These are phyloP conservation scores for Abrostola triplasia DNA, from an alignment of 2,888 invertebrate species.

Conservation along the genomic window DNA sequence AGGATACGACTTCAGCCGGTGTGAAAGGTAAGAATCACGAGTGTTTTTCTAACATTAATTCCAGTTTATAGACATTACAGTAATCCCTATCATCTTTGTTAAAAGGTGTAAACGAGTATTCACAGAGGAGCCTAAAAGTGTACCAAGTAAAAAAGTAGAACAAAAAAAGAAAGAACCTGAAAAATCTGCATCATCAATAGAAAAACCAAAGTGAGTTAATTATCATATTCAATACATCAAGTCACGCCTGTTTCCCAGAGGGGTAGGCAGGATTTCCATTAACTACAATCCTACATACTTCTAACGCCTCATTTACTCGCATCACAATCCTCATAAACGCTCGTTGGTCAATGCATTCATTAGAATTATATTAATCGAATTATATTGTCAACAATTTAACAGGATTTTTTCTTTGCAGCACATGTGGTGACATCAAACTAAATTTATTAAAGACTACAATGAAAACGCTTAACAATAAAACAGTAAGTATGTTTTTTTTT, in stretches of 20 bases:
- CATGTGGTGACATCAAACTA: constrained; percentile 81
- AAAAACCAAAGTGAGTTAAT: constrained; percentile 75
- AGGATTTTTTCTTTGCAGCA: constrained; percentile 60
- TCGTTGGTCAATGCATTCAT: constrained; percentile 14
- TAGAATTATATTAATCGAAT: not conserved
- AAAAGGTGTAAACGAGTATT: constrained; percentile 91
- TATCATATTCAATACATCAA: constrained; percentile 1
- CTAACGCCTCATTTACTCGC: too few species aligned
- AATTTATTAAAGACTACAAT: constrained; percentile 81
- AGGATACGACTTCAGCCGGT: constrained; percentile 93
- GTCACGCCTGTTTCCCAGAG: too few species aligned
- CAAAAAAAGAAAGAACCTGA: constrained; percentile 85
- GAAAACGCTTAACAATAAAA: constrained; percentile 65
- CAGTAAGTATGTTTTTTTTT: constrained; percentile 70
- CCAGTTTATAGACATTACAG: not conserved
- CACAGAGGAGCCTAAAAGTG: constrained; percentile 91
- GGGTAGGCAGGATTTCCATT: too few species aligned
- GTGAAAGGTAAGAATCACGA: constrained; percentile 87
- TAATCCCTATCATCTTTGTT: not conserved
- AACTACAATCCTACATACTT: too few species aligned
- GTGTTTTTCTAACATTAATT: not conserved
- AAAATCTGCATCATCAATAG: constrained; percentile 68
- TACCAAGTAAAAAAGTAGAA: constrained; percentile 84
- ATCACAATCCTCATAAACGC: too few species aligned
- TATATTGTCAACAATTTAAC: not conserved